These are phyloP conservation scores for Drosophila gaucha DNA, from an alignment of 2,888 invertebrate genomes.

Conservation along the genomic window DNA sequence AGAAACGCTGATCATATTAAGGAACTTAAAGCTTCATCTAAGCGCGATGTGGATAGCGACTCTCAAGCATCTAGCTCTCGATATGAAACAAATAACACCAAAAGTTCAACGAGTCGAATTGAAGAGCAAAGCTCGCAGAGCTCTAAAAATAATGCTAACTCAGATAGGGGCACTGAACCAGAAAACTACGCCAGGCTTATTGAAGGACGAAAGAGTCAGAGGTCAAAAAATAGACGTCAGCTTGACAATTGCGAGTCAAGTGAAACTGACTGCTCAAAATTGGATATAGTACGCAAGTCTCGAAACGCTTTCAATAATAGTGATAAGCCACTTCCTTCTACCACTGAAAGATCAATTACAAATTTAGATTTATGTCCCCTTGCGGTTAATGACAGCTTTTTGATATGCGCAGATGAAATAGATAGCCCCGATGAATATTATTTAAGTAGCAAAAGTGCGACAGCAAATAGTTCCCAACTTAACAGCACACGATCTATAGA, in stretches of 20 bases:
- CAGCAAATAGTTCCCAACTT: background rate
- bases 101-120: background rate
- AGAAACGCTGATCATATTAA: background rate
- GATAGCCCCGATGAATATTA: conserved; percentile 19
- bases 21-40: background rate
- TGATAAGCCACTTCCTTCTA: background rate
- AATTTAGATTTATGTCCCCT: background rate
- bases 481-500: background rate
- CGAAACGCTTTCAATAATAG: background rate
- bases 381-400: background rate
- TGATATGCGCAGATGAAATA: background rate
- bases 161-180: background rate
- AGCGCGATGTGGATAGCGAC: background rate
- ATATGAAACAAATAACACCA: background rate
- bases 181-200: no score
- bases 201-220: background rate
- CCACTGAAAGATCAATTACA: background rate
- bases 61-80: background rate
- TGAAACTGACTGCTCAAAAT: background rate
- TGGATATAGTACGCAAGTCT: background rate
- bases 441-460: conserved; percentile 1
- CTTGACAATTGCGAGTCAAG: background rate
- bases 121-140: background rate
- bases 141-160: background rate
- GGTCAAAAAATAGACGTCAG: rapidly evolving